Conservation (phyloP, 2,113 vertebrate genomes). For the Urocitellus parryii region DNA sequence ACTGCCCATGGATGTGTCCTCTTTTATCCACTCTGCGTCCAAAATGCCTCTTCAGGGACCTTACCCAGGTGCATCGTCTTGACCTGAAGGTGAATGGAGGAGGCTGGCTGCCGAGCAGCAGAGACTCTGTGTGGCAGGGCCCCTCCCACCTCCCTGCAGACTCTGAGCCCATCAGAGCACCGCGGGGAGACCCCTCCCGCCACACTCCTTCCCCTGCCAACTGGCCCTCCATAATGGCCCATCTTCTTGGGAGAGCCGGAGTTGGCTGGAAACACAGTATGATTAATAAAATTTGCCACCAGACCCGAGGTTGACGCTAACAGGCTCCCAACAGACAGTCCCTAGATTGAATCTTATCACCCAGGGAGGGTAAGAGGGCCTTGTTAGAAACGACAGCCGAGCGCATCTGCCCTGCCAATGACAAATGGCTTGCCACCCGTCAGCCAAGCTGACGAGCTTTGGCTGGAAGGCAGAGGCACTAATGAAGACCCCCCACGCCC, state of each 20-base stretch:
- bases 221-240: not conserved
- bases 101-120: fast-evolving
- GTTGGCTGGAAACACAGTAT: not conserved
- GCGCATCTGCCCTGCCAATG: conserved; percentile 53
- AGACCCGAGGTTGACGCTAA: not conserved
- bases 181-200: not conserved
- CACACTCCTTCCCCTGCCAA: not conserved
- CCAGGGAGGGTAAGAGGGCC: conserved; percentile 10
- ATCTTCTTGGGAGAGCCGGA: fast-evolving
- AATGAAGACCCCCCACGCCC: conserved; percentile 70
- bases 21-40: not conserved
- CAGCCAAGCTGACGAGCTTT: conserved; percentile 60
- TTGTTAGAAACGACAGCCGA: conserved; percentile 2
- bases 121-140: no score
- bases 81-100: not conserved
- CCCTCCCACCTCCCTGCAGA: not conserved
- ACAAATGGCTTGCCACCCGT: conserved; percentile 61
- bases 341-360: conserved; percentile 44
- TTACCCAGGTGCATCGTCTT: fast-evolving
- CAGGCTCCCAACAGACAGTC: conserved; percentile 33
- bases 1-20: fast-evolving
- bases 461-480: conserved; percentile 66
- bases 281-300: conserved; percentile 24
- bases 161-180: fast-evolving
- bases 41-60: fast-evolving